A percentile compares a stretch with the other conserved stretches of the same genome.
phyloP scores from a whole-genome alignment of 2,113 vertebrate genomes.

The Columbina picui region DNA sequence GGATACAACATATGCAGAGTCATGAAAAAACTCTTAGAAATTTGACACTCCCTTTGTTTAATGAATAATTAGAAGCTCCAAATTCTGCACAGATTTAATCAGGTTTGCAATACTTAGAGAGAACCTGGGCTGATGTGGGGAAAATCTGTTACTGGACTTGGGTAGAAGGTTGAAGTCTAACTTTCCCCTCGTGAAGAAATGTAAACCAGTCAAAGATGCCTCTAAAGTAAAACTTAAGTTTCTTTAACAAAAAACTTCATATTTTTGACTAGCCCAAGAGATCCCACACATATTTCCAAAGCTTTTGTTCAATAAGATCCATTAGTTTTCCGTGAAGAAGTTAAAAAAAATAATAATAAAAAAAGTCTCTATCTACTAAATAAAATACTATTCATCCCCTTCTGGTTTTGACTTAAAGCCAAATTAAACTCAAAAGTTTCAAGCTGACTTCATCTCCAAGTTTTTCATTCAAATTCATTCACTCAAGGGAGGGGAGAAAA shows the following conservation, averaged over 20 bases:
- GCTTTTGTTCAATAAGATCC: background rate
- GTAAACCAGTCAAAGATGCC: background rate
- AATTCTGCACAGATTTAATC: background rate
- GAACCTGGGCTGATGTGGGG: background rate
- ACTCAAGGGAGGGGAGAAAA: background rate
- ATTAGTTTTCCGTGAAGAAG: background rate
- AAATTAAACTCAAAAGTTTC: conserved; percentile 40
- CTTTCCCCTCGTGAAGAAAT: background rate
- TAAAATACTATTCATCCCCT: conserved; percentile 11
- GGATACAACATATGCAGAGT: background rate
- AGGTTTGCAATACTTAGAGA: background rate
- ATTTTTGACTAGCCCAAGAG: background rate
- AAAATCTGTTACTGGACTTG: background rate
- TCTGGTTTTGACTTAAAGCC: conserved; percentile 39
- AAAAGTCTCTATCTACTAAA: background rate
- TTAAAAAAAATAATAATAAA: background rate
- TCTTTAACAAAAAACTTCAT: background rate
- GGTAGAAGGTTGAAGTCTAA: background rate
- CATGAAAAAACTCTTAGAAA: background rate
- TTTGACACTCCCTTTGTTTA: background rate
- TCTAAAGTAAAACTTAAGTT: background rate
- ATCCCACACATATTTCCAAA: background rate
- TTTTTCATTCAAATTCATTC: background rate
- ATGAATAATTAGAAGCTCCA: background rate
- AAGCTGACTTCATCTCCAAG: conserved; percentile 18